A percentile compares a stretch with the other conserved stretches of the same genome.
These are phyloP conservation scores for Macroteleia sp. DNA, from an alignment of 2,888 invertebrate genomes.

Conservation along the genomic window DNA sequence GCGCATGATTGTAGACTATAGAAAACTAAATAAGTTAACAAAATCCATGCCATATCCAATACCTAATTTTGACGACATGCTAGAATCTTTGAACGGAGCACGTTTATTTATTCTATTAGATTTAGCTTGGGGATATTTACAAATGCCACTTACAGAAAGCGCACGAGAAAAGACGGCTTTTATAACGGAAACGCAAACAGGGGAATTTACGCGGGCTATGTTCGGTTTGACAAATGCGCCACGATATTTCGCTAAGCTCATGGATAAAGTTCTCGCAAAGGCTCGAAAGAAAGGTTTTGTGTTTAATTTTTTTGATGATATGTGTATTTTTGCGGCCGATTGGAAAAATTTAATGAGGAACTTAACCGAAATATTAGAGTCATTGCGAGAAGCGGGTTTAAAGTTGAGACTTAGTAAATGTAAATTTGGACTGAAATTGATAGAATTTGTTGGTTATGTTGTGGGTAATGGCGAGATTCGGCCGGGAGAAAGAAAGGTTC, in stretches of 20 bases:
- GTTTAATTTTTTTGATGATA: constrained; percentile 16
- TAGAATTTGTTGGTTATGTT: constrained; percentile 25
- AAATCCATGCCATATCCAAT: constrained; percentile 74
- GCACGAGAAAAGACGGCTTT: constrained; percentile 30
- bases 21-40: neutral
- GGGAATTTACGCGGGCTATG: neutral
- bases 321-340: neutral
- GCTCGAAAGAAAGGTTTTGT: neutral
- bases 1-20: constrained; percentile 11
- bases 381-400: neutral
- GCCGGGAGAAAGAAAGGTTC: constrained; percentile 26
- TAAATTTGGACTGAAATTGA: constrained; percentile 8
- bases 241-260: constrained; percentile 13
- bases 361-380: neutral
- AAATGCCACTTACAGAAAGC: constrained; percentile 2
- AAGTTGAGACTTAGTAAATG: constrained; percentile 21
- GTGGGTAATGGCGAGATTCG: neutral
- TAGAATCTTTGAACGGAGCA: constrained; percentile 70
- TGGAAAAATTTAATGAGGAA: neutral
- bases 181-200: constrained; percentile 14
- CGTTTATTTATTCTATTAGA: constrained; percentile 72
- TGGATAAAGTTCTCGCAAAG: neutral
- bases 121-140: constrained; percentile 67
- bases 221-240: constrained; percentile 3
- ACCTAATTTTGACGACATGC: constrained; percentile 77